These are phyloP conservation scores for Pomacea canaliculata DNA, from an alignment of 2,888 invertebrate species.

Conservation along the genomic window DNA sequence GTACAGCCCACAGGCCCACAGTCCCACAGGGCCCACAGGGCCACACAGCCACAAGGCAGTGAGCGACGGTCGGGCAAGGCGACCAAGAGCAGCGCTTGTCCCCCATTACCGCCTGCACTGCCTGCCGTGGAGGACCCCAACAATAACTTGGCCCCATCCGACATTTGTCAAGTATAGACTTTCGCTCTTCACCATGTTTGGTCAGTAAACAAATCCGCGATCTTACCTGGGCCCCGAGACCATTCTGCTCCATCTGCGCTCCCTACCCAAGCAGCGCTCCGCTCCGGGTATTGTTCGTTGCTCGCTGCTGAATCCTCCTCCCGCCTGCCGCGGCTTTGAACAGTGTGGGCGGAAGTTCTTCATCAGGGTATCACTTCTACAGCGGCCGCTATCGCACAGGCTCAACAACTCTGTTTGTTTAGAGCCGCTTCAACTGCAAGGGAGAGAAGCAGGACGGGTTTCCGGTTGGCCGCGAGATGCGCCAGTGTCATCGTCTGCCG, in stretches of 20 bases:
- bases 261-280: not conserved
- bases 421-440: no score
- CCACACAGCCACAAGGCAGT: not conserved
- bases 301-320: not conserved
- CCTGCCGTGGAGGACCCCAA: slow-evolving; percentile 2
- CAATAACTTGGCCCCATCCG: slow-evolving; percentile 15
- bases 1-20: no score
- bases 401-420: no score
- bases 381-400: no score
- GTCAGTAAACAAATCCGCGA: slow-evolving; percentile 9
- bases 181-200: slow-evolving; percentile 22
- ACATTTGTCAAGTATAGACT: slow-evolving; percentile 25
- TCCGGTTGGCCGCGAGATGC: no score
- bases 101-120: not conserved
- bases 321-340: slow-evolving; percentile 4
- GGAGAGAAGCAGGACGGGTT: no score
- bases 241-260: slow-evolving; percentile 12
- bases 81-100: not conserved
- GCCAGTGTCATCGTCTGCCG: no score
- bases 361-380: no score
- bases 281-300: not conserved
- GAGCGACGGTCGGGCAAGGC: no score
- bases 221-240: slow-evolving; percentile 9
- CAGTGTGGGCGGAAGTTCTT: not conserved
- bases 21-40: no score